Base-by-base conservation (phyloP, 2,113 vertebrate genomes). In the Rhombomys opimus region DNA sequence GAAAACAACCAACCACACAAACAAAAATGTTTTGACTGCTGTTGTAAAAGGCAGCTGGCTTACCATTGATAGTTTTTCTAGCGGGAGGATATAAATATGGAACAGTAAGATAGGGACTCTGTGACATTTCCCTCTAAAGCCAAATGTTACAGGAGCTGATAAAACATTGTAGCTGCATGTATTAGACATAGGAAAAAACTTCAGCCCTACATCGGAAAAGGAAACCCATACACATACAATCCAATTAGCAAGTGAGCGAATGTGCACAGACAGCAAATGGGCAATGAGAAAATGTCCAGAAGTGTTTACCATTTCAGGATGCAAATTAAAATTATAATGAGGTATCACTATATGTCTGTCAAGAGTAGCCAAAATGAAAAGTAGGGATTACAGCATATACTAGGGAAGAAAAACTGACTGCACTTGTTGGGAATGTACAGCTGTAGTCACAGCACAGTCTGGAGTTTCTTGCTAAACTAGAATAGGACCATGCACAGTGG, bases 71-170 rank as follows among this genome's bases (percentile, higher is more conserved):
- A 67, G 86, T 92, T 95, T 93, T 92, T 91, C 80, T 73, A 27
- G 11, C 97, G 96, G 96, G 96, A 96, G 97, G 96, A 91, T 72
- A 54, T 96, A 38, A 76, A 68, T 85, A 59, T 97, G 96, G 89
- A 41, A 94, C 5, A 35, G 0, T 70, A 80, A 97, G 97, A 97
- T 97, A 97, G 68, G 82, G 41, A 65, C 41, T 72, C 89, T 18
- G 9, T 94, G 77, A 73, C 78, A 63, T 94, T 90, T 81, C 50
- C 90, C 84, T 54, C 25, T 77, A n/a, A 73, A 91, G 72, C 87
- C 38, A 95, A 94, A 90, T 77, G 87, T 89, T 96, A 94, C 0
- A 86, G 70, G 38, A 81, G 85, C 82, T 96, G 94, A 96, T 96
- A 96, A 95, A 96, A 73, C 85, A 85, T 57, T 93, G 68, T 65